Base-by-base conservation (phyloP, 2,113 vertebrate genomes). In the Melanostigma gelatinosum region DNA sequence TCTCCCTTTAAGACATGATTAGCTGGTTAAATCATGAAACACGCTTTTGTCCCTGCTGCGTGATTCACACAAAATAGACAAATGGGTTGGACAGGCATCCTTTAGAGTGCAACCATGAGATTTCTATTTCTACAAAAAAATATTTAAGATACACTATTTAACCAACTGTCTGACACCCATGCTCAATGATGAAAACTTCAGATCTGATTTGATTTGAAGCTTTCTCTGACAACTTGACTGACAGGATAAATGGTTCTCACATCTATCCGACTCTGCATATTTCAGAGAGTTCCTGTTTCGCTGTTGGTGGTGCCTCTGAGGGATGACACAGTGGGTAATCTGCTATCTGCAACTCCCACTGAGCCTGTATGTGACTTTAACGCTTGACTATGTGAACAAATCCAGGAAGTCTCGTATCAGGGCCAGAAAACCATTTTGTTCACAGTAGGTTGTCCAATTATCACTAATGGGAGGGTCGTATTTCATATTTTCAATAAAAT, bases 211-310 rank as follows among this genome's bases (percentile, higher is more conserved):
- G 46, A 48, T 48, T 3, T 48, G 15, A 48, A 48, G 8, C 48
- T 70, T 64, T 29, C 44, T 62, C 27, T 24, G 38, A 62, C 32
- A 62, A 4, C 71, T 46, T 72, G 50, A 77, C 24, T 40, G 42
- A 61, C 54, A 1, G 22, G 13, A 22, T 4, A 10, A 46, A 22
- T n/a, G 16, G 9, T 22, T 48, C 22, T 38, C 9, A 11, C 13
- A 40, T 38, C 11, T 20, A 8, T 42, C 54, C 18, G 20, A 18
- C 13, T 61, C 13, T 3, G 13, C 24, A 54, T 54, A 50, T 29
- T 6, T 72, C 42, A 61, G 16, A 58, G 54, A 62, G n/a, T 32
- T 24, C 36, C 22, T 76, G 63, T 70, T 1, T 48, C 46, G 57
- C 52, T 38, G 66, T 50, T 22, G 27, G 4, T 20, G 1, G 6